Percentiles rank a stretch among this genome's conserved stretches.
Conservation (phyloP, 2,113 vertebrate genomes). For the Pygoscelis adeliae region DNA sequence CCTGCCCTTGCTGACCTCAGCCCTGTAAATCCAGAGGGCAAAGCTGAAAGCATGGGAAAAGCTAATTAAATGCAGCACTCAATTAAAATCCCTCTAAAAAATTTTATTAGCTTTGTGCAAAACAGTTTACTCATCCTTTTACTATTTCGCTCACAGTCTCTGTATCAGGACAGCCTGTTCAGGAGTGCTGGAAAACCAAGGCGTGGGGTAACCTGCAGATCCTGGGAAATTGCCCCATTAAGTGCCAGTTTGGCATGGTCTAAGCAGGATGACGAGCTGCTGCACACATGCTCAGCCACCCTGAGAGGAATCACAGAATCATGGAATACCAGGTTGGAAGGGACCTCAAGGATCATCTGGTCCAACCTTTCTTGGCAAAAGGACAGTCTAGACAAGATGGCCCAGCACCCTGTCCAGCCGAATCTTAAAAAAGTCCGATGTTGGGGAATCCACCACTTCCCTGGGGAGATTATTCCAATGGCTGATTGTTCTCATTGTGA, state of each 20-base stretch:
- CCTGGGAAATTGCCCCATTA: background rate
- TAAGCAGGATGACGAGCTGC: background rate
- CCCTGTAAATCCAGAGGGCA: background rate
- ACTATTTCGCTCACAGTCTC: background rate
- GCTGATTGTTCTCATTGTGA: too few species aligned
- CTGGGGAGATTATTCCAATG: too few species aligned
- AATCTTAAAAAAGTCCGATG: too few species aligned
- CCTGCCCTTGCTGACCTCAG: background rate
- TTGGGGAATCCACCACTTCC: too few species aligned
- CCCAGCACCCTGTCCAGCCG: too few species aligned
- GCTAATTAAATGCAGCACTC: background rate
- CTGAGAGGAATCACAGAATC: too few species aligned
- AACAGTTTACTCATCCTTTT: slow-evolving; percentile 3
- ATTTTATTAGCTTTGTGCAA: background rate
- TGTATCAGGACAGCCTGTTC: background rate
- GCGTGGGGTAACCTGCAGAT: fast-evolving
- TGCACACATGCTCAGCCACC: background rate
- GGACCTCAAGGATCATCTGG: too few species aligned
- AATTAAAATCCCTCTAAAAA: background rate
- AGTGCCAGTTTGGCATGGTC: background rate
- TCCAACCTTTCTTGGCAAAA: too few species aligned
- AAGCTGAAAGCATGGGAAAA: background rate
- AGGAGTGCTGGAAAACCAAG: background rate
- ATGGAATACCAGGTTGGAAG: too few species aligned
- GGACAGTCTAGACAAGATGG: too few species aligned